Evolutionary conservation across 2,797 vertebrate genomes (phyloP).

Genomic region (Varecia variegata): DNA sequence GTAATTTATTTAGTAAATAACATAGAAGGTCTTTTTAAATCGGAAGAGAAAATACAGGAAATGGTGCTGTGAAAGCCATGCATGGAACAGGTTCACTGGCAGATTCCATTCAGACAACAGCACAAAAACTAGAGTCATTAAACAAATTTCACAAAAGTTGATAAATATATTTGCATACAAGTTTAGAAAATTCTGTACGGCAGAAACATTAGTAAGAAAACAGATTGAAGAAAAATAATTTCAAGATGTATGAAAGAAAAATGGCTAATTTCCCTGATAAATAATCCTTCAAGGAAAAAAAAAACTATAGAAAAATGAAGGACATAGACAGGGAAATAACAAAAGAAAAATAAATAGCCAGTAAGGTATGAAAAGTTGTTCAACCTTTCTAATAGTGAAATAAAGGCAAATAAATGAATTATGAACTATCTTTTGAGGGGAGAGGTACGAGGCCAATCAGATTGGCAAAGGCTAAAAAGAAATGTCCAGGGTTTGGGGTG

Average conservation of each 20-base stretch:
- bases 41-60: neutral
- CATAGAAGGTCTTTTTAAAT: neutral
- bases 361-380: neutral
- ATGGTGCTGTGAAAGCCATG: neutral
- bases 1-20: neutral
- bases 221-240: neutral
- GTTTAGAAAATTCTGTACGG: neutral
- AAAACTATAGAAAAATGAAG: constrained; percentile 17
- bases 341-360: neutral
- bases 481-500: neutral
- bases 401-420: neutral
- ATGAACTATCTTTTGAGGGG: neutral
- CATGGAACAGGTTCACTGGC: neutral
- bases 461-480: neutral
- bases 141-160: neutral
- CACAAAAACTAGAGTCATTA: neutral
- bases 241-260: neutral
- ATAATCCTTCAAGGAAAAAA: neutral
- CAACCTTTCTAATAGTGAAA: neutral
- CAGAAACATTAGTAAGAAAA: neutral
- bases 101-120: neutral
- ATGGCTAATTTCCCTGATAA: neutral
- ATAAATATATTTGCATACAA: neutral
- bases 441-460: neutral
- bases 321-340: neutral